phyloP scores from a whole-genome alignment of 2,113 vertebrate genomes.

The Pleuronectes platessa region DNA sequence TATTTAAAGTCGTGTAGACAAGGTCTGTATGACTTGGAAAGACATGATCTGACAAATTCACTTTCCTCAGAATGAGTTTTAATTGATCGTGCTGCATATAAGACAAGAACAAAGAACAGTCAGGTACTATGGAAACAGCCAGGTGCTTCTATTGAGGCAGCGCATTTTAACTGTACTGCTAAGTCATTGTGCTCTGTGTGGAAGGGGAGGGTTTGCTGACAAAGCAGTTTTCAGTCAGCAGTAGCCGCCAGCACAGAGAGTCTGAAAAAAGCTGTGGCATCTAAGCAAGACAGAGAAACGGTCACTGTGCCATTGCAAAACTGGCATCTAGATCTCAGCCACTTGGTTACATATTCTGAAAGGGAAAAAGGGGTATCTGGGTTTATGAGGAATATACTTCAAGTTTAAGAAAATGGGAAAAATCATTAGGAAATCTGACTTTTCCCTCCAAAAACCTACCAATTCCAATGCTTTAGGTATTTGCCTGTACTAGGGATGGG shows the following conservation, averaged over 20 bases:
- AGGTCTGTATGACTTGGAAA: not conserved
- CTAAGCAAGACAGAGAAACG: constrained; percentile 14
- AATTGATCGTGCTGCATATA: not conserved
- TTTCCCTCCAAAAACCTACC: too few relatives aligned
- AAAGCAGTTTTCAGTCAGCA: constrained; percentile 31
- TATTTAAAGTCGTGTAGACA: too few relatives aligned
- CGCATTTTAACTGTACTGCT: constrained; percentile 35
- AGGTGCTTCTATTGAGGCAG: constrained; percentile 19
- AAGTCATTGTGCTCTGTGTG: constrained; percentile 48
- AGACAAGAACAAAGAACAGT: not conserved
- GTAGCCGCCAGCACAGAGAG: constrained; percentile 10
- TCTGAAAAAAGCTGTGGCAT: constrained; percentile 37
- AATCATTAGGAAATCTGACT: too few relatives aligned
- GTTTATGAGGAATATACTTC: too few relatives aligned
- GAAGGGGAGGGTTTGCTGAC: constrained; percentile 36
- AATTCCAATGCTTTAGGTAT: too few relatives aligned
- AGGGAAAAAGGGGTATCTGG: not conserved
- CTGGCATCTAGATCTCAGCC: not conserved
- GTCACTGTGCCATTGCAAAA: constrained; percentile 7
- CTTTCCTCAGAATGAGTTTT: not conserved
- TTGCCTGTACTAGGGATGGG: too few relatives aligned
- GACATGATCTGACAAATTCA: not conserved
- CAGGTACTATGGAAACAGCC: constrained; percentile 28
- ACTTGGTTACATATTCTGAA: too few relatives aligned
- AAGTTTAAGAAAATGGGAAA: too few relatives aligned